These are phyloP conservation scores for Hephaestus fuliginosus DNA, from an alignment of 2,797 vertebrate genomes.

Conservation along the genomic window DNA sequence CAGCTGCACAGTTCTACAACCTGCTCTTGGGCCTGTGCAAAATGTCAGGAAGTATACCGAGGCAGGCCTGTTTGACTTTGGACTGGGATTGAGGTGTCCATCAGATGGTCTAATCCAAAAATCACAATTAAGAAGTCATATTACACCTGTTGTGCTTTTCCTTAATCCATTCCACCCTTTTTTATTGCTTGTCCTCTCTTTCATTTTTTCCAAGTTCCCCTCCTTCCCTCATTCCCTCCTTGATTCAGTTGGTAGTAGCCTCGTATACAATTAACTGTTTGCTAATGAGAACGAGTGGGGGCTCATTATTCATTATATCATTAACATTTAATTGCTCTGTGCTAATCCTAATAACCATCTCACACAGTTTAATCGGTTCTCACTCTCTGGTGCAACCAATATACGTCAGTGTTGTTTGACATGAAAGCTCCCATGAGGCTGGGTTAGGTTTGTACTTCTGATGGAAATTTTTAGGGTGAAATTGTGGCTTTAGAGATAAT, in stretches of 20 bases:
- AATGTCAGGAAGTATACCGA: conserved; percentile 56
- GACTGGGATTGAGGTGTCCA: conserved; percentile 48
- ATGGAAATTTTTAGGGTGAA: conserved; percentile 26
- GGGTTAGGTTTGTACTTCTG: conserved; percentile 18
- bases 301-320: conserved; percentile 79
- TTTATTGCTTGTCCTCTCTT: conserved; percentile 2
- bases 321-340: conserved; percentile 78
- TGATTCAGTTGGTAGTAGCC: conserved; percentile 41
- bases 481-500: conserved; percentile 24
- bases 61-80: conserved; percentile 50
- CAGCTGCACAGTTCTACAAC: conserved; percentile 55
- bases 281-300: conserved; percentile 74
- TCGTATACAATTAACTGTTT: conserved; percentile 71
- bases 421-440: conserved; percentile 34
- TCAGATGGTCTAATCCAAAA: conserved; percentile 45
- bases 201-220: conserved; percentile 7
- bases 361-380: conserved; percentile 67
- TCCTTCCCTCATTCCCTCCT: conserved; percentile 11
- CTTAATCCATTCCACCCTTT: background rate
- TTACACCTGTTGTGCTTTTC: background rate
- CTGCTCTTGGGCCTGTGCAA: conserved; percentile 47
- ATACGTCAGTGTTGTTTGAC: conserved; percentile 44
- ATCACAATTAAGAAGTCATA: conserved; percentile 49
- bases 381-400: conserved; percentile 50
- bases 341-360: conserved; percentile 79